Evolutionary conservation across 2,888 invertebrate genomes (phyloP), one percentile per base, ranked within the genome.

Genomic region (Chirona hameri): DNA sequence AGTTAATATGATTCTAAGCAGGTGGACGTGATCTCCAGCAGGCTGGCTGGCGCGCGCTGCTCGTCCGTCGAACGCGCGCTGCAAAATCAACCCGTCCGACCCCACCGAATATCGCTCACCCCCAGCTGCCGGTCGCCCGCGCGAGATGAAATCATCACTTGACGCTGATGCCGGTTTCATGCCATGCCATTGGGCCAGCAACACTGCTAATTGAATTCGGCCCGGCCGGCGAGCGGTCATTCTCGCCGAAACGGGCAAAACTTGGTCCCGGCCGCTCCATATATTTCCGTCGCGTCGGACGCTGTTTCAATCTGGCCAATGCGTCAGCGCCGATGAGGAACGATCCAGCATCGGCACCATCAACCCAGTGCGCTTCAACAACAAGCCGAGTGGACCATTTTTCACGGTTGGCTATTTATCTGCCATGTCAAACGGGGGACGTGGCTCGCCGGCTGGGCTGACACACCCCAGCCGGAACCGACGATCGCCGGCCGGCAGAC

Each of bases 101-200:
- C 52, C 52, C 52, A 52, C 52, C 60, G 60, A 60, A 60, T 60
- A 60, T 60, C 60, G 7, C 60, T 18, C 60, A 18, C 60, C 24
- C 60, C 10, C 65, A 27, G 1, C 65, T 14, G 60, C 9, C 69
- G 69, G 29, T 10, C 69, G 60, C 24, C n/a, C 24, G 60, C 60
- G n/a, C 9, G 1, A 60, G 69, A 72, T 31, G 72, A 72, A 72
- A 72, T 72, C 72, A 72, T 72, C 72, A 31, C 72, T 72, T 31
- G 72, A 27, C 72, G 31, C 72, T 72, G 72, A 72, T 72, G 72
- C 72, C 31, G 27, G 72, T 72, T 72, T 72, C 31, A 72, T 72
- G 1, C 15, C 72, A 2, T n/a, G 15, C 72, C 72, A 72, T 72
- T 72, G 31, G 27, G 27, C 14, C 15, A 18, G 72, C 72, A 10